Evolutionary conservation across 2,113 vertebrate genomes (phyloP), one percentile per base, ranked within the genome.

Genomic region (Emydura subglobosa): DNA sequence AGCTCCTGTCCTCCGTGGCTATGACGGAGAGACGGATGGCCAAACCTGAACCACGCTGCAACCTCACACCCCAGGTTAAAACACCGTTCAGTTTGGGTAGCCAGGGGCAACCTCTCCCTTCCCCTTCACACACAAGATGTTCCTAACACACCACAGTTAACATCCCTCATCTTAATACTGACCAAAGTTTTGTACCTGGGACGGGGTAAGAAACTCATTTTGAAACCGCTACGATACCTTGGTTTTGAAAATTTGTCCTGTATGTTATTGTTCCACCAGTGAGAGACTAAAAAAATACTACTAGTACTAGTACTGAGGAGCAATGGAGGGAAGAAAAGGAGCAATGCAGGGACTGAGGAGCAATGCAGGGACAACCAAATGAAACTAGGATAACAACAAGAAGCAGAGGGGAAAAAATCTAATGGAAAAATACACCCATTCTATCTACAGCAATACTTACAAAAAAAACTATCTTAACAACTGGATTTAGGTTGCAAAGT

Each of bases 161-260:
- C n/a, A 10, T 59, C 61, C 90, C 87, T 65, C 72, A 72, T 24
- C 19, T 74, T 39, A 42, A 24, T 74, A 78, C 53, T 86, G 53
- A 83, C 65, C 82, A 83, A 86, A 93, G 57, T 27, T 49, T 31
- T 68, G 92, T 10, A 12, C 79, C 83, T 90, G 92, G 82, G 81
- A 82, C 50, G 39, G 65, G 65, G 53, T 94, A 94, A 94, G 89
- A 81, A 91, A 59, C 57, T 85, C 24, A 80, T 87, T 91, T 72
- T 72, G 65, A 72, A 72, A 72, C 65, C 19, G 17, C 65, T 95
- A 79, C 93, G 57, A 65, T 92, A 91, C 83, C 27, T 92, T 54
- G 3, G 53, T 42, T 95, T 94, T 84, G 74, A 88, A 90, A 39
- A 24, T 78, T 95, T 91, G 6, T 91, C 84, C 85, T 88, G 80